Conservation (phyloP, 2,797 vertebrate species). For the Atherinosoma microstoma region DNA sequence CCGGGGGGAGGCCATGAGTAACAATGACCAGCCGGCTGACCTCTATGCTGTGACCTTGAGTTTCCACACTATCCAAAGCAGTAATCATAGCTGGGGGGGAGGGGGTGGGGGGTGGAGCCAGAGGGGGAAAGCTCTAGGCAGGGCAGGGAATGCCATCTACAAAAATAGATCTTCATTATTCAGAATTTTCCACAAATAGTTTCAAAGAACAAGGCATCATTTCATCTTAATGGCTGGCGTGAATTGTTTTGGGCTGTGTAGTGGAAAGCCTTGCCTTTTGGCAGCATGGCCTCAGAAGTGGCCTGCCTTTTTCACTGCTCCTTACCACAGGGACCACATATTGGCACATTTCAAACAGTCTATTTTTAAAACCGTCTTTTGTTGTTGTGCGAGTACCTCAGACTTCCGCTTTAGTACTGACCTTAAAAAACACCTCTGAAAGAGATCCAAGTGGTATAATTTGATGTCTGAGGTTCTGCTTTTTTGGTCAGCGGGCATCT, state of each 20-base stretch:
- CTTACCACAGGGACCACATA: slow-evolving; percentile 81
- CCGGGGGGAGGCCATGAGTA: slow-evolving; percentile 85
- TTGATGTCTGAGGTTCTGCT: slow-evolving; percentile 74
- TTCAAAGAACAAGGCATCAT: slow-evolving; percentile 83
- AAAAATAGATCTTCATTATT: slow-evolving; percentile 85
- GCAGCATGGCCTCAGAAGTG: slow-evolving; percentile 77
- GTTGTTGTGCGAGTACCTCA: slow-evolving; percentile 78
- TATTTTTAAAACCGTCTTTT: slow-evolving; percentile 78
- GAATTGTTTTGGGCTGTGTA: slow-evolving; percentile 81
- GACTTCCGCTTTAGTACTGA: slow-evolving; percentile 78
- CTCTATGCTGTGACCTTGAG: slow-evolving; percentile 88
- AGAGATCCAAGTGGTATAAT: slow-evolving; percentile 67
- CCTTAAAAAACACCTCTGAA: slow-evolving; percentile 77
- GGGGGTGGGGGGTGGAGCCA: slow-evolving; percentile 34
- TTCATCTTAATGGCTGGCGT: slow-evolving; percentile 81
- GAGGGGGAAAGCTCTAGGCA: slow-evolving; percentile 59
- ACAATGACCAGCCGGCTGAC: slow-evolving; percentile 91
- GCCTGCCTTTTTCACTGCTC: slow-evolving; percentile 74
- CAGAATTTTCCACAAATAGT: slow-evolving; percentile 82
- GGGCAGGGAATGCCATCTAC: slow-evolving; percentile 80
- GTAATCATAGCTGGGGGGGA: slow-evolving; percentile 49
- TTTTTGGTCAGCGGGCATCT: slow-evolving; percentile 65
- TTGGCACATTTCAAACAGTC: slow-evolving; percentile 79
- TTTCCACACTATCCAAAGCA: slow-evolving; percentile 87
- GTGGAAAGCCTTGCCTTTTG: slow-evolving; percentile 79